phyloP scores from a whole-genome alignment of 1,140 invertebrate species.

The Stegodyphus mimosarum region DNA sequence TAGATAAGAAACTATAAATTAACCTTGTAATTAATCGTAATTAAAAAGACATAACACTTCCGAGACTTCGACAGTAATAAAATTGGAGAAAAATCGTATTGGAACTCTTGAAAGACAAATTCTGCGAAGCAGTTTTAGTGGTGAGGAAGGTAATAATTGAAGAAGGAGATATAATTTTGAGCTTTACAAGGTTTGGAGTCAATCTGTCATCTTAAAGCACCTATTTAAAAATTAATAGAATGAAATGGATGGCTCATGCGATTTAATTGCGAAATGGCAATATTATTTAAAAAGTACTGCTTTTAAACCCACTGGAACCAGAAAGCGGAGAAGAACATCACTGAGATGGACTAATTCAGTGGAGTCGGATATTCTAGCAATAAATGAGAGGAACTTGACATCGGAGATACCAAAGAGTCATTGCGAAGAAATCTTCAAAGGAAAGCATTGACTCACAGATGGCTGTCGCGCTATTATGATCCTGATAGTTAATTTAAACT shows the following conservation, averaged over 20 bases:
- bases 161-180: not conserved
- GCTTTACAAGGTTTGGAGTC: not conserved
- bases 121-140: not conserved
- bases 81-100: not conserved
- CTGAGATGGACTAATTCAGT: not conserved
- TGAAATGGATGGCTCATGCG: not conserved
- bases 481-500: too few species aligned
- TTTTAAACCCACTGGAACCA: not conserved
- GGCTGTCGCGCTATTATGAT: too few species aligned
- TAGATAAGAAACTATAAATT: too few species aligned
- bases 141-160: not conserved
- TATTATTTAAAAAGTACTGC: not conserved
- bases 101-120: not conserved
- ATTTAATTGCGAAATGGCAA: not conserved
- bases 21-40: too few species aligned
- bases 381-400: not conserved
- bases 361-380: not conserved
- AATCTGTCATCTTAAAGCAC: not conserved
- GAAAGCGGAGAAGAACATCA: not conserved
- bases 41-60: too few species aligned
- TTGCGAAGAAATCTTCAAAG: not conserved
- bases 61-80: not conserved
- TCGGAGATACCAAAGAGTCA: not conserved
- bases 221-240: not conserved
- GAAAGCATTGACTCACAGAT: too few species aligned